Base-by-base conservation (phyloP, 2,797 vertebrate species). In the Triplophysa bombifrons region DNA sequence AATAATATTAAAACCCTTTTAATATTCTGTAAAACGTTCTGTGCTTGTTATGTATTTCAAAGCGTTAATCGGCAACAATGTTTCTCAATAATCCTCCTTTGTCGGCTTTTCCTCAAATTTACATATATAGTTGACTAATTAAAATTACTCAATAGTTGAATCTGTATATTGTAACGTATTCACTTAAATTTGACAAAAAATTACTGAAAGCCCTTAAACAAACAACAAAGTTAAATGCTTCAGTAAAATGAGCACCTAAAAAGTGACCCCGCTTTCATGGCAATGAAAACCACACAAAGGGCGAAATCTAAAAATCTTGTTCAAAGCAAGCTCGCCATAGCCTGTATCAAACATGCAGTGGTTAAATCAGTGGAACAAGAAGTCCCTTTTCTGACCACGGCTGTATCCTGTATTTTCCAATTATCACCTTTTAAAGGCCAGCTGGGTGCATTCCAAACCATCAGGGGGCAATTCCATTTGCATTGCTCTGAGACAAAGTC, bases 371-470 rank as follows among this genome's bases (percentile, higher is more conserved):
- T 94, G 92, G 93, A 95, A 95, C 93, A 95, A 94, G 93, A 95
- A 93, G 93, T 94, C 93, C 92, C 93, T 90, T 95, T 94, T 94
- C 95, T 94, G 94, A 94, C 95, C 96, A 94, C 91, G 94, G 95
- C 94, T 95, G 96, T 96, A 97, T 97, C 95, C 96, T 97, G 95
- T 96, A 97, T 97, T 98, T 98, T 96, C 96, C 97, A 98, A 98
- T 98, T 98, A 99, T 98, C 98, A 98, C 97, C 96, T 98, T 98
- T 98, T 98, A 98, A 98, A 96, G 96, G 95, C 96, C 96, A 98
- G 97, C 96, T 98, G 97, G 96, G 95, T 95, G 93, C 95, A 97
- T 98, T 98, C 96, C 96, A 96, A 95, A 95, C 94, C 96, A 95
- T 95, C 95, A 86, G 97, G 97, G 96, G 96, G 96, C 95, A 96